Evolutionary conservation across 2,113 vertebrate species (phyloP).

Genomic region (Sinocyclocheilus grahami): DNA sequence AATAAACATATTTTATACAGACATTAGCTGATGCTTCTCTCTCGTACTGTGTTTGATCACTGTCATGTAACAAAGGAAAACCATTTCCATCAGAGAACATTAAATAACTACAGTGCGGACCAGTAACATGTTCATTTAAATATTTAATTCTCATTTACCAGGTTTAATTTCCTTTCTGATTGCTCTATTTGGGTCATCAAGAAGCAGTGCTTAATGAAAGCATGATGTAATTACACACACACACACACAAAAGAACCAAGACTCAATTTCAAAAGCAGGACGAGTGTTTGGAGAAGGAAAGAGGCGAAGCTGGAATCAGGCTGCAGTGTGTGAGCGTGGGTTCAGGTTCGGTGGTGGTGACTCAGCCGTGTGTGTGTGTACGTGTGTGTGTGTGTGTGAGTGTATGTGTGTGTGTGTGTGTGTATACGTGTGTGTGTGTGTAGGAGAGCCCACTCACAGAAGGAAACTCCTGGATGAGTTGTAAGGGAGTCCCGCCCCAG

Average conservation of each 20-base stretch:
- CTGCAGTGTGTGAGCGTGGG: conserved; percentile 6
- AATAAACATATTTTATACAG: neutral
- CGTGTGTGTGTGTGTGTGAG: neutral
- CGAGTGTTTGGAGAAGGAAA: neutral
- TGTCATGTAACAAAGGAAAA: conserved; percentile 39
- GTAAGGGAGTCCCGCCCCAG: neutral
- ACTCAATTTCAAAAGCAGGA: neutral
- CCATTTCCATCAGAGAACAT: conserved; percentile 16
- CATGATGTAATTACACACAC: neutral
- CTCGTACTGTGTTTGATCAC: conserved; percentile 22
- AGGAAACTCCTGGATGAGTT: neutral
- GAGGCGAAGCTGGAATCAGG: neutral
- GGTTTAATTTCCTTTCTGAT: conserved; percentile 21
- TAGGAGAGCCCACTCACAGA: neutral
- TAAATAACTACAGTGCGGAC: neutral
- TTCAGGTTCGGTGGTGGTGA: neutral
- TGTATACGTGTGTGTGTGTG: neutral
- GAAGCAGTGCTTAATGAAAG: neutral
- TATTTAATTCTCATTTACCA: conserved; percentile 22
- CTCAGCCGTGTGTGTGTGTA: neutral
- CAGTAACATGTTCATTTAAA: neutral
- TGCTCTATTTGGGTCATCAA: neutral
- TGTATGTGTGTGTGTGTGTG: too few relatives aligned
- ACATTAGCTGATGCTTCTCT: conserved; percentile 30
- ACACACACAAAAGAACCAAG: neutral